Percentiles rank a stretch among this genome's conserved stretches.
These are phyloP conservation scores for Tenthredo distinguenda DNA, from an alignment of 2,888 invertebrate genomes.

Conservation along the genomic window DNA sequence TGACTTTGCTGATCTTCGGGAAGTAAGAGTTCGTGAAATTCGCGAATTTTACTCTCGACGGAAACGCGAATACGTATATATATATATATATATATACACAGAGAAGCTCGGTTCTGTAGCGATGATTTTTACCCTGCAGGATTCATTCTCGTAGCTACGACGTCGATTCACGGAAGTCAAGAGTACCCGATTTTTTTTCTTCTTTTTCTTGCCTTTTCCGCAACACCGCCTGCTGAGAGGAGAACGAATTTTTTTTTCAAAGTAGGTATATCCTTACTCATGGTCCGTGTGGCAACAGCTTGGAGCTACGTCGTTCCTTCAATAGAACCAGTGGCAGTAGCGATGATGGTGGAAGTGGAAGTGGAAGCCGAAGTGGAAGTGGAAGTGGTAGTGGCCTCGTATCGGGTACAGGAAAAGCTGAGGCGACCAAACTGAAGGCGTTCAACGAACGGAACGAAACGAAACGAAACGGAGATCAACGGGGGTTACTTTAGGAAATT, in stretches of 20 bases:
- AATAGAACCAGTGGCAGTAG: slow-evolving; percentile 8
- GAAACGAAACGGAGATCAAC: slow-evolving; percentile 38
- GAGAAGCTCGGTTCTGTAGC: not conserved
- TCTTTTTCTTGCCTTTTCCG: slow-evolving; percentile 2
- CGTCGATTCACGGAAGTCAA: not conserved
- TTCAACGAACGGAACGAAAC: slow-evolving; percentile 24
- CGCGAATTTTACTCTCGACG: not conserved
- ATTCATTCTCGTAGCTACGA: not conserved
- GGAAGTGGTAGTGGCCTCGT: not conserved
- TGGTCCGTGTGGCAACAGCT: slow-evolving; percentile 18
- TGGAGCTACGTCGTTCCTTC: not conserved
- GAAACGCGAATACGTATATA: not conserved
- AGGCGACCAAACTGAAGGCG: slow-evolving; percentile 19
- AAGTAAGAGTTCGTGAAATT: not conserved
- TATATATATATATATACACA: no score
- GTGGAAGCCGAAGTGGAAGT: not conserved
- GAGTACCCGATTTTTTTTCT: not conserved
- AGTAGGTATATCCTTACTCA: slow-evolving; percentile 7
- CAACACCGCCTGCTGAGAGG: slow-evolving; percentile 3
- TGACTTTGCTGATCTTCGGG: slow-evolving; percentile 1
- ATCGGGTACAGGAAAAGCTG: slow-evolving; percentile 3
- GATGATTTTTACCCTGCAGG: not conserved
- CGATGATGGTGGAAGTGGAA: not conserved
- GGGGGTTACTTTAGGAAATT: slow-evolving; percentile 71
- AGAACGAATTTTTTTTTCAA: not conserved